These are phyloP conservation scores for Clepsis dumicolana DNA, from an alignment of 2,888 invertebrate genomes.

Conservation along the genomic window DNA sequence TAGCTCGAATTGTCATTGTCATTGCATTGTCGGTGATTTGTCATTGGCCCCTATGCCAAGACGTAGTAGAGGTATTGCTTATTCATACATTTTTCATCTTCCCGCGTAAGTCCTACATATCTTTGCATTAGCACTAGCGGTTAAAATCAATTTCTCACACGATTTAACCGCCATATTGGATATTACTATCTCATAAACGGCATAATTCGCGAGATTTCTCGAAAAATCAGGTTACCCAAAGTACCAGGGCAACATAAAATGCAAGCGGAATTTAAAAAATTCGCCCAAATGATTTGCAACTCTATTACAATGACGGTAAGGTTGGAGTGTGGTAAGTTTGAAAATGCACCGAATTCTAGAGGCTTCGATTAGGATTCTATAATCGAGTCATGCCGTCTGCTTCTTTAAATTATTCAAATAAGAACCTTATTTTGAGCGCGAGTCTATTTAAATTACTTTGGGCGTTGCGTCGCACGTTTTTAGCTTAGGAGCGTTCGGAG, in stretches of 20 bases:
- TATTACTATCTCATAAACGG: constrained; percentile 35
- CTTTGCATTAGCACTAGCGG: constrained; percentile 10
- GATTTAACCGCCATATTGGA: constrained; percentile 34
- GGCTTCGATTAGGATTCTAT: constrained; percentile 44
- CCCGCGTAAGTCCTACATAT: too few relatives aligned
- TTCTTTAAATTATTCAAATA: constrained; percentile 33
- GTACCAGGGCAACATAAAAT: constrained; percentile 35
- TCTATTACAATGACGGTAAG: background rate
- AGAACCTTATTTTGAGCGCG: constrained; percentile 22
- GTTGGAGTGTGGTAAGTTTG: background rate
- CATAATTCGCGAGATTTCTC: constrained; percentile 41
- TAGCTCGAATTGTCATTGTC: too few relatives aligned
- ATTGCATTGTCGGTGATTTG: too few relatives aligned
- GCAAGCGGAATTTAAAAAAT: constrained; percentile 38
- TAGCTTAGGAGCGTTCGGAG: constrained; percentile 31
- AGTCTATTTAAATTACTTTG: constrained; percentile 22
- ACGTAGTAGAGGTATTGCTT: too few relatives aligned
- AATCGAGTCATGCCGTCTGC: constrained; percentile 43
- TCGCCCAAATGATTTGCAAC: constrained; percentile 9
- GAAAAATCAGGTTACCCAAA: constrained; percentile 36
- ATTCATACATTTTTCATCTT: too few relatives aligned
- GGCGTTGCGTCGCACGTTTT: constrained; percentile 6
- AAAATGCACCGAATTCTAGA: constrained; percentile 40
- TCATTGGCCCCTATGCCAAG: too few relatives aligned
- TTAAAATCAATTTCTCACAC: constrained; percentile 33